These are phyloP conservation scores for Rhopalosiphum nymphaeae DNA, from an alignment of 2,888 invertebrate genomes.

Conservation along the genomic window DNA sequence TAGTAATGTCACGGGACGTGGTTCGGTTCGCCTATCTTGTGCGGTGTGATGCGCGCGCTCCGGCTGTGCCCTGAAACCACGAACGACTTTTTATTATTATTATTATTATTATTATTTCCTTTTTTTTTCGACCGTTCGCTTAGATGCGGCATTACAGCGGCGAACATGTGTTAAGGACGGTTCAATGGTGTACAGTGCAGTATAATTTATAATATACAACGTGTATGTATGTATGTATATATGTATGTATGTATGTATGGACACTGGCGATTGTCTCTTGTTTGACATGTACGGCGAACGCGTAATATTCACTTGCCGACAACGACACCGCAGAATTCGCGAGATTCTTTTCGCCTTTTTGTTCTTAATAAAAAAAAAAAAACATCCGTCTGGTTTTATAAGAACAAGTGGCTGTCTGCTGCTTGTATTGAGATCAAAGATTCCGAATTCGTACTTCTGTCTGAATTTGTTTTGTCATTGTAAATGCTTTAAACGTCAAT, in stretches of 20 bases:
- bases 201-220: slow-evolving; percentile 20
- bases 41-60: background rate
- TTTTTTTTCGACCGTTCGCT: background rate
- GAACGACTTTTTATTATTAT: slow-evolving; percentile 29
- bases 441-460: background rate
- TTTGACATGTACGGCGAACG: slow-evolving; percentile 40
- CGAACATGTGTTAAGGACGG: slow-evolving; percentile 47
- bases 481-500: background rate
- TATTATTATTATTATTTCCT: background rate
- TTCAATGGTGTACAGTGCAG: slow-evolving; percentile 17
- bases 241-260: background rate
- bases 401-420: slow-evolving; percentile 12
- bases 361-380: slow-evolving; percentile 29
- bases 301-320: slow-evolving; percentile 43
- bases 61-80: slow-evolving; percentile 11
- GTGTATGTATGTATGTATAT: background rate
- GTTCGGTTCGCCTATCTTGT: slow-evolving; percentile 23
- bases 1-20: background rate
- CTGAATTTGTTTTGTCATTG: background rate
- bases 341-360: slow-evolving; percentile 47
- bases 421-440: slow-evolving; percentile 36
- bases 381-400: slow-evolving; percentile 15
- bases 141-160: background rate
- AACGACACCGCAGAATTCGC: slow-evolving; percentile 39
- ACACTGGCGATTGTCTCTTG: slow-evolving; percentile 42